A percentile compares a stretch with the other conserved stretches of the same genome.
Conservation (phyloP, 2,113 vertebrate genomes). For the Corvus cornix region DNA sequence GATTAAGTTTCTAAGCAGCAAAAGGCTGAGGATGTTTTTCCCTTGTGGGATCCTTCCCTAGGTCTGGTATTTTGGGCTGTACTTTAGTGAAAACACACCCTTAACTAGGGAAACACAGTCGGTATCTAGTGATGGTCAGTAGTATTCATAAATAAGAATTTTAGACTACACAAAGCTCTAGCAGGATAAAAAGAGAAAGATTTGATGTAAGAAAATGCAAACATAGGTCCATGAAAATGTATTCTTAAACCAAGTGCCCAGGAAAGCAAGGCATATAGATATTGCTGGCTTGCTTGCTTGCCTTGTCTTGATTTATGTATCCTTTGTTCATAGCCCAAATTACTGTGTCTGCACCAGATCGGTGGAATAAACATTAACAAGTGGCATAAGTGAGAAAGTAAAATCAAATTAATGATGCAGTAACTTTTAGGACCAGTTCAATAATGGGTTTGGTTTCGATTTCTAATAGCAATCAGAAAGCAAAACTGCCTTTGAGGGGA, state of each 20-base stretch:
- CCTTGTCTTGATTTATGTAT: neutral
- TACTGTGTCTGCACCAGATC: neutral
- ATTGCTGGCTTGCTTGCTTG: neutral
- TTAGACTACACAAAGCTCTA: neutral
- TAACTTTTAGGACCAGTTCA: neutral
- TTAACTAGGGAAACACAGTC: neutral
- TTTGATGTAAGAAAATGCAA: neutral
- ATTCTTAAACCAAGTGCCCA: neutral
- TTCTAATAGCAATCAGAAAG: neutral
- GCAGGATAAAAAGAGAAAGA: neutral
- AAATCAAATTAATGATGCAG: neutral
- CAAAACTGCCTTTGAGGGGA: neutral
- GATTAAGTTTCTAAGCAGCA: neutral
- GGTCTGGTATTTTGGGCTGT: neutral
- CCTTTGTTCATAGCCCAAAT: neutral
- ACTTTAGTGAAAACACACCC: neutral
- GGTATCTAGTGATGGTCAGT: neutral
- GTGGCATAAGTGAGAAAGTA: neutral
- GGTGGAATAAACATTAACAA: neutral
- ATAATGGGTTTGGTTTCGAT: neutral
- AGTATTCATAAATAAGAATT: neutral
- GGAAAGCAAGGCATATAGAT: neutral
- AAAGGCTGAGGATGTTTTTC: neutral
- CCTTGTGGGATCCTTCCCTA: neutral
- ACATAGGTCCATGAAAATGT: neutral